Percentiles rank a stretch among this genome's conserved stretches.
These are phyloP conservation scores for Oreochromis mossambicus DNA, from an alignment of 2,797 vertebrate genomes.

Conservation along the genomic window DNA sequence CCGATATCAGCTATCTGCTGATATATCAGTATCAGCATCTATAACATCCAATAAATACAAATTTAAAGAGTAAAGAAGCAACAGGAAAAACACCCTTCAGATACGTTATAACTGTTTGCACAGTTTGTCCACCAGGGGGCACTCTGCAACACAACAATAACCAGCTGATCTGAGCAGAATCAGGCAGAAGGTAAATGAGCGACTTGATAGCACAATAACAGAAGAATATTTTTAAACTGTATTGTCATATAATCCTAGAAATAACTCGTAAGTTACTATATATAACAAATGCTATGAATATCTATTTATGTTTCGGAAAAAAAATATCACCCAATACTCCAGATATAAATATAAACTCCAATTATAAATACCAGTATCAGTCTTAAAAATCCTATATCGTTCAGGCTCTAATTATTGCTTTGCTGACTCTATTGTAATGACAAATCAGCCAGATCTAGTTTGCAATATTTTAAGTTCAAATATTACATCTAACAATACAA, in stretches of 20 bases:
- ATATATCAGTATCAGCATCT: not conserved
- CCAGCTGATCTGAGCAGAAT: not conserved
- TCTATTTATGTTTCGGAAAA: not conserved
- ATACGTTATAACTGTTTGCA: fast-evolving
- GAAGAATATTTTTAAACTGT: not conserved
- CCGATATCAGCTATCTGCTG: not conserved
- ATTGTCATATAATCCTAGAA: not conserved
- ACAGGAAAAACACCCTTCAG: not conserved
- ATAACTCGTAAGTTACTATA: not conserved
- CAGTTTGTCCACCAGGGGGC: not conserved
- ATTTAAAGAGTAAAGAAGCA: not conserved
- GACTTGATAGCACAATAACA: not conserved
- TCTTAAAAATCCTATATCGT: not conserved
- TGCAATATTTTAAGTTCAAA: not conserved
- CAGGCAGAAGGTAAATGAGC: not conserved
- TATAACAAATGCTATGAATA: not conserved
- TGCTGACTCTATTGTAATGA: not conserved
- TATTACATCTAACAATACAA: not conserved
- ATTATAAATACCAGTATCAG: not conserved
- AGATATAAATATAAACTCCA: no score
- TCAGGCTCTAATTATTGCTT: not conserved
- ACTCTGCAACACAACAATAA: not conserved
- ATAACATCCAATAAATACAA: not conserved
- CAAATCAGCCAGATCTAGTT: not conserved
- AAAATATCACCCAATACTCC: not conserved